Conservation (phyloP, 1,140 invertebrate species). For the Metopolophium dirhodum region DNA sequence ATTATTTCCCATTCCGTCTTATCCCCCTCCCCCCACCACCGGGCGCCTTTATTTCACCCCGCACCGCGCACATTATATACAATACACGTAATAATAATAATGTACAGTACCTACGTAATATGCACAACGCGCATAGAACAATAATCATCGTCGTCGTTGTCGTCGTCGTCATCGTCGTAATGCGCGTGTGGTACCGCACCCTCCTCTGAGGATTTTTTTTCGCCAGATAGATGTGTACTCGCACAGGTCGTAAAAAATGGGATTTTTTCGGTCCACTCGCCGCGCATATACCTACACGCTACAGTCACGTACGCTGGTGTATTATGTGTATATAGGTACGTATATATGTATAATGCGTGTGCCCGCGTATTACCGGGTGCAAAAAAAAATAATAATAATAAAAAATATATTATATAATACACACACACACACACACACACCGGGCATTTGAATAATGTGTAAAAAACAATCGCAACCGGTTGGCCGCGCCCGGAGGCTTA, state of each 20-base stretch:
- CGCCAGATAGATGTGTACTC: neutral
- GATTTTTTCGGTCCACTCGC: slow-evolving; percentile 53
- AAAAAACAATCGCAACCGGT: slow-evolving; percentile 48
- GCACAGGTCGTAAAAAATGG: slow-evolving; percentile 36
- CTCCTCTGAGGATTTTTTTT: neutral
- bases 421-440: neutral
- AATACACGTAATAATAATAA: neutral
- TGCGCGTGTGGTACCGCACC: neutral
- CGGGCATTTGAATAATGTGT: slow-evolving; percentile 47
- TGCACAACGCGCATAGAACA: neutral
- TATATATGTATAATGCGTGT: neutral
- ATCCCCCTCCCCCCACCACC: neutral
- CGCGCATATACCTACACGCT: neutral
- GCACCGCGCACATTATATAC: neutral
- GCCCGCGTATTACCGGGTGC: slow-evolving; percentile 34
- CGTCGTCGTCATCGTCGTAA: neutral
- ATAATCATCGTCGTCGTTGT: neutral
- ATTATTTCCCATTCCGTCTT: slow-evolving; percentile 23
- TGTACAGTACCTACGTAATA: slow-evolving; percentile 5
- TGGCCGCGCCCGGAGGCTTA: slow-evolving; percentile 25
- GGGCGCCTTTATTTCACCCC: slow-evolving; percentile 10
- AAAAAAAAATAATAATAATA: slow-evolving; percentile 49
- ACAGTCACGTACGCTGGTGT: slow-evolving; percentile 41
- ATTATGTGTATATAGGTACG: neutral
- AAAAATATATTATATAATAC: neutral